Evolutionary conservation across 2,113 vertebrate genomes (phyloP).

Genomic region (Cervus canadensis): DNA sequence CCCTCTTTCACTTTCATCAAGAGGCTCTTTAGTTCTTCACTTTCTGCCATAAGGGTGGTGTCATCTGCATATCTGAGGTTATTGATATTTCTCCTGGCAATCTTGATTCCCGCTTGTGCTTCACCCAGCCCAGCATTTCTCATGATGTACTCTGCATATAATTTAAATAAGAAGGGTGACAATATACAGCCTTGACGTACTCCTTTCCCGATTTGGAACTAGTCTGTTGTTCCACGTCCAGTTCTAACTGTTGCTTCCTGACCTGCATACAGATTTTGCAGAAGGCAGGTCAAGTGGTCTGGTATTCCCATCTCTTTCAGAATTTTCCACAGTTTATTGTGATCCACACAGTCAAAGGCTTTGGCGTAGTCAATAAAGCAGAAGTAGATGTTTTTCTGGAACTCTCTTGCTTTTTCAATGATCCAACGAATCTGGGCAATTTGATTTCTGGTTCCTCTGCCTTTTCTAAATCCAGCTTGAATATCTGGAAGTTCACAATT

Average conservation of each 20-base stretch:
- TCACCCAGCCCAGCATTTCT: not conserved
- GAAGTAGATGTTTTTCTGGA: not conserved
- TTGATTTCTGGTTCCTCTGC: not conserved
- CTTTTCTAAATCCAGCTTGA: not conserved
- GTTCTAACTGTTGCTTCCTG: not conserved
- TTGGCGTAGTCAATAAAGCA: not conserved
- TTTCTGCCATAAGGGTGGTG: not conserved
- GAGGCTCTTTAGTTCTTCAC: not conserved
- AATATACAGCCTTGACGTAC: not conserved
- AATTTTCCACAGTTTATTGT: not conserved
- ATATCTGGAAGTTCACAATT: not conserved
- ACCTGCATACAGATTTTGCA: not conserved
- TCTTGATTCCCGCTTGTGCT: not conserved
- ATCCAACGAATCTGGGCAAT: fast-evolving
- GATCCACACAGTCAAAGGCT: not conserved
- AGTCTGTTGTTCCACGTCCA: not conserved
- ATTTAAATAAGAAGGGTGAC: not conserved
- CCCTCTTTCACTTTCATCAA: not conserved
- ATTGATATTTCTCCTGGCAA: not conserved
- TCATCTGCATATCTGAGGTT: not conserved
- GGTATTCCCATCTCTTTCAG: fast-evolving
- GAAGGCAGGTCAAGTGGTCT: not conserved
- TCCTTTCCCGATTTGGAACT: not conserved
- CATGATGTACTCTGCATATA: not conserved
- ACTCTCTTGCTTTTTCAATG: not conserved